Percentiles rank a stretch among this genome's conserved stretches.
Evolutionary conservation across 2,888 invertebrate genomes (phyloP).

Genomic region (Sinhomidia bicolor): DNA sequence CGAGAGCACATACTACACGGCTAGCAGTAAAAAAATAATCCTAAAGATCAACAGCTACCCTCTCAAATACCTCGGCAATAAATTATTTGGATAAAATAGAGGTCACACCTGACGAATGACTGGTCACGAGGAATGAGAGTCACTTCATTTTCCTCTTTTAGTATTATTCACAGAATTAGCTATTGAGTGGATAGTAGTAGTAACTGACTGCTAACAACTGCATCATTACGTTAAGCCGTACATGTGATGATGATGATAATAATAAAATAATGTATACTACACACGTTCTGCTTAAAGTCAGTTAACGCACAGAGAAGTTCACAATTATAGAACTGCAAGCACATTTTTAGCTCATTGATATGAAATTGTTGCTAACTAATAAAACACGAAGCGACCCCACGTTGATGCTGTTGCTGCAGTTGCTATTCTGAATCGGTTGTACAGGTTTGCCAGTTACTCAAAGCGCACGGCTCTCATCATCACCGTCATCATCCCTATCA

Average conservation of each 20-base stretch:
- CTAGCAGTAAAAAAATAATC: not conserved
- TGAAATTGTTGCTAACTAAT: not conserved
- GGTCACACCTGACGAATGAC: slow-evolving; percentile 56
- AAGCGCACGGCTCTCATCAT: not conserved
- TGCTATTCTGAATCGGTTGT: not conserved
- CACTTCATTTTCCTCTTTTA: slow-evolving; percentile 7
- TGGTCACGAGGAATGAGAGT: slow-evolving; percentile 48
- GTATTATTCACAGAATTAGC: not conserved
- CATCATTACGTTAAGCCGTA: too few species aligned
- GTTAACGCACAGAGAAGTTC: too few species aligned
- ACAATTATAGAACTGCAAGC: not conserved
- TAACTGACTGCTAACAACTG: too few species aligned
- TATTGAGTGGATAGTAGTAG: too few species aligned
- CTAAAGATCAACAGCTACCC: not conserved
- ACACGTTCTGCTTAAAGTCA: too few species aligned
- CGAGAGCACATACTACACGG: not conserved
- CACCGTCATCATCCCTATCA: slow-evolving; percentile 3
- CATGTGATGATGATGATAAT: too few species aligned
- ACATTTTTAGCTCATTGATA: not conserved
- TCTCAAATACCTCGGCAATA: slow-evolving; percentile 19
- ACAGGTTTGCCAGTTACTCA: not conserved
- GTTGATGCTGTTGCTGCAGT: not conserved
- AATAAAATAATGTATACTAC: too few species aligned
- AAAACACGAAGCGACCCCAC: slow-evolving; percentile 28
- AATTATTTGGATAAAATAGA: slow-evolving; percentile 54